phyloP scores from a whole-genome alignment of 2,113 vertebrate species.

The Empidonax traillii region DNA sequence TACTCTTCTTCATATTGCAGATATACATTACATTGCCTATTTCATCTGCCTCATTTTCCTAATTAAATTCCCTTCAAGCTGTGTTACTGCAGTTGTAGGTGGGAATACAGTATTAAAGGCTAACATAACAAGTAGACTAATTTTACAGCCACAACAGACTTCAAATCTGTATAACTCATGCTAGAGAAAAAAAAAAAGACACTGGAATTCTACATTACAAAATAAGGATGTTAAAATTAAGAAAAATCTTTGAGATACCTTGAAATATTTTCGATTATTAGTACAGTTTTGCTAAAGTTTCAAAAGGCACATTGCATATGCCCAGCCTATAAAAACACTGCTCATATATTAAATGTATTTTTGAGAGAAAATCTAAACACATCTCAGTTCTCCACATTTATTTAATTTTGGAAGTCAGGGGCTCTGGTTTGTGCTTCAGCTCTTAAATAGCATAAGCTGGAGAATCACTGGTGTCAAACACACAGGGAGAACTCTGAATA shows the following conservation, averaged over 20 bases:
- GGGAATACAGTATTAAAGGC: not conserved
- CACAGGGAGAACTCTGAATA: not conserved
- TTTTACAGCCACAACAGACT: not conserved
- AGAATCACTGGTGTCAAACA: not conserved
- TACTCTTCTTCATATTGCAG: constrained; percentile 46
- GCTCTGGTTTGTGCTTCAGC: not conserved
- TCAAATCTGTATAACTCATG: not conserved
- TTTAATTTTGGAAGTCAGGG: fast-evolving
- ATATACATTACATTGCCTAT: constrained; percentile 21
- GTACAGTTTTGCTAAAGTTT: not conserved
- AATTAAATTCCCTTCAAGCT: constrained; percentile 49
- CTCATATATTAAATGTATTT: not conserved
- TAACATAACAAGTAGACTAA: not conserved
- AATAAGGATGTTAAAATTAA: not conserved
- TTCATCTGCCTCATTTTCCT: constrained; percentile 53
- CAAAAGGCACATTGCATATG: not conserved
- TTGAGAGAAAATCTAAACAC: not conserved
- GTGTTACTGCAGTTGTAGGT: not conserved
- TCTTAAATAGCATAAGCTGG: not conserved
- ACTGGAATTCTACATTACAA: not conserved
- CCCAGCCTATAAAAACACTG: not conserved
- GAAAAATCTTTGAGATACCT: not conserved
- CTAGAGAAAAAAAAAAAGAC: not conserved
- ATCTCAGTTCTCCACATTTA: not conserved
- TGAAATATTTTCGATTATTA: not conserved